Base-by-base conservation (phyloP, 2,113 vertebrate genomes). In the Cottus gobio region DNA sequence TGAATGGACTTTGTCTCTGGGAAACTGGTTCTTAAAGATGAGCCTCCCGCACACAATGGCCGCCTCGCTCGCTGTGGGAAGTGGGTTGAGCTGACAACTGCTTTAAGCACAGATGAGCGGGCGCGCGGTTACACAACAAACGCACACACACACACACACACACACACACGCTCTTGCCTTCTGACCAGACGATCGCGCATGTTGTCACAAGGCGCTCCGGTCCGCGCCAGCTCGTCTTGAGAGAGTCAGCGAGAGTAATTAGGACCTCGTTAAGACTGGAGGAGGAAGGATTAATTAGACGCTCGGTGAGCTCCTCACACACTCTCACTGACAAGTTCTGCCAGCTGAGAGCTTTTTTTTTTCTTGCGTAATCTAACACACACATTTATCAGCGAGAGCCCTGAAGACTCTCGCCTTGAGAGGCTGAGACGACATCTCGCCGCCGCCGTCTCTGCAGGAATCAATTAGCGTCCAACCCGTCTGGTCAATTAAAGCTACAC, bases 11-110 rank as follows among this genome's bases (percentile, higher is more conserved):
- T 91, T 89, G 91, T 93, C 89, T 92, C 65, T 90, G 90, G 84
- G 92, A 94, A 93, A 90, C 80, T 85, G 83, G 83, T 94, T 92
- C 91, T 95, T 93, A 92, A 95, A 90, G 87, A 93, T 86, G 90
- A 91, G 90, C 85, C 83, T 91, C 85, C 87, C 80, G 80, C 57
- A 9, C 67, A 92, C 85, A 88, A 90, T 85, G 80, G 85, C 77
- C 74, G 71, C 74, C 64, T 77, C 71, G 31, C 88, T 90, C 52
- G 15, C 61, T 93, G 90, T 94, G 94, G 93, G 94, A 95, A 95
- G 91, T 93, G 91, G 92, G 93, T 92, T 94, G 90, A 93, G 82
- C 67, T 69, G 87, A 88, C 87, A 64, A 86, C 83, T 92, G 88
- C 89, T 91, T 90, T 84, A 80, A 75, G 26, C 83, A 80, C 82